These are phyloP conservation scores for Pluvianellus socialis DNA, from an alignment of 2,113 vertebrate genomes.

Conservation along the genomic window DNA sequence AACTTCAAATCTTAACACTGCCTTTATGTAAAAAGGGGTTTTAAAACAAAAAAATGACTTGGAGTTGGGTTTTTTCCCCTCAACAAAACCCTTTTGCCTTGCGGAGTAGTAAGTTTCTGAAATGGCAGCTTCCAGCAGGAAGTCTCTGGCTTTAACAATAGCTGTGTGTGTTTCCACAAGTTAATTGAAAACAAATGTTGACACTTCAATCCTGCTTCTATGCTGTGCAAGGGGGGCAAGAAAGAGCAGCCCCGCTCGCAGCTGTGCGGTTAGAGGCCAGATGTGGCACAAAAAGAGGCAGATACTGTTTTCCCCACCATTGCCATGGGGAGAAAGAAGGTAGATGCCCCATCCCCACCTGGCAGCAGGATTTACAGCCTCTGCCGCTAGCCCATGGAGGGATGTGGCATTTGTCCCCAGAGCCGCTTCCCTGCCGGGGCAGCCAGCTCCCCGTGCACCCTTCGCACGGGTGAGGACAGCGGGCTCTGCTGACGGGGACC, in stretches of 20 bases:
- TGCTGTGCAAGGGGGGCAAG: not conserved
- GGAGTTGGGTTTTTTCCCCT: not conserved
- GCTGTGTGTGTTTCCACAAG: constrained; percentile 13
- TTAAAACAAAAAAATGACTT: not conserved
- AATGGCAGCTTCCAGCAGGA: constrained; percentile 29
- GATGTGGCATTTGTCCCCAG: not conserved
- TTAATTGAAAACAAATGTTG: constrained; percentile 45
- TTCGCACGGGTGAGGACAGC: fast-evolving
- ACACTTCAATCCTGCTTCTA: not conserved
- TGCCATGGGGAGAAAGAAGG: not conserved
- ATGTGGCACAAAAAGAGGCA: not conserved
- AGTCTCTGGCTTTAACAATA: constrained; percentile 39
- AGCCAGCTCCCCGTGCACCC: not conserved
- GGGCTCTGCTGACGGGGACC: too few species aligned
- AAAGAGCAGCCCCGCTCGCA: not conserved
- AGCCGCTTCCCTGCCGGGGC: not conserved
- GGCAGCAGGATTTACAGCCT: not conserved
- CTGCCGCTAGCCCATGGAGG: not conserved
- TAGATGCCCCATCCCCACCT: not conserved
- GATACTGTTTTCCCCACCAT: not conserved
- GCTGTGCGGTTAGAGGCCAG: not conserved
- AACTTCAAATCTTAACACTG: not conserved
- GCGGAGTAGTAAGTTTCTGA: not conserved
- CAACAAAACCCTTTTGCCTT: not conserved
- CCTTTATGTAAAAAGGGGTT: not conserved